These are phyloP conservation scores for Tangara arthus DNA, from an alignment of 2,797 vertebrate genomes.

Conservation along the genomic window DNA sequence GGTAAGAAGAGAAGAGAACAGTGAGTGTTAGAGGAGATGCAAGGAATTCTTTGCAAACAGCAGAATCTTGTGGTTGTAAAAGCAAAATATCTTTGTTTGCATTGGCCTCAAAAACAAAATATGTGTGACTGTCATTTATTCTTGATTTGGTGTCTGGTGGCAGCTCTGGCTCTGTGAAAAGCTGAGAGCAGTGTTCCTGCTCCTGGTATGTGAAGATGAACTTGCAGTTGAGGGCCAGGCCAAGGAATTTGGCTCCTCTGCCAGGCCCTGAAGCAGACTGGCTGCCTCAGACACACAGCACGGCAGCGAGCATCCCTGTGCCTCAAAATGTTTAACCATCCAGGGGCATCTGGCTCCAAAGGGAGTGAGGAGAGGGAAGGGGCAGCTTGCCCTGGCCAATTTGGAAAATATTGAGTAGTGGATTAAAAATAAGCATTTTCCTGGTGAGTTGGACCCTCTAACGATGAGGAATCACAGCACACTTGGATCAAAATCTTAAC, in stretches of 20 bases:
- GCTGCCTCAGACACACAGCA: background rate
- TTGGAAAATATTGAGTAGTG: background rate
- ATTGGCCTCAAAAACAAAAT: background rate
- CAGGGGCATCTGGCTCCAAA: background rate
- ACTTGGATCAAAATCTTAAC: background rate
- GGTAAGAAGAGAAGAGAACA: background rate
- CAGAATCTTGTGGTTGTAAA: background rate
- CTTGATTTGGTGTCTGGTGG: background rate
- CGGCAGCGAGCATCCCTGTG: rapidly evolving
- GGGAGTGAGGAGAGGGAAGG: background rate
- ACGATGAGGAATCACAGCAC: background rate
- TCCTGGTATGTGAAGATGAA: background rate
- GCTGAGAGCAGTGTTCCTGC: background rate
- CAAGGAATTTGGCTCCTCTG: constrained; percentile 15
- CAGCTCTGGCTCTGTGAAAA: background rate
- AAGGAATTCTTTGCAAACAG: background rate
- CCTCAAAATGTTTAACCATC: background rate
- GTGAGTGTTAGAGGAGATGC: background rate
- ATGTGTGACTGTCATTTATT: background rate
- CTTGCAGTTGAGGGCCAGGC: background rate
- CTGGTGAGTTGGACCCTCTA: background rate
- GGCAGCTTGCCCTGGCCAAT: background rate
- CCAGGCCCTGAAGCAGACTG: background rate
- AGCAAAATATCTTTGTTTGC: background rate
- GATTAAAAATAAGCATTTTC: background rate